Base-by-base conservation (phyloP, 1,140 invertebrate genomes). In the Cydia amplana region DNA sequence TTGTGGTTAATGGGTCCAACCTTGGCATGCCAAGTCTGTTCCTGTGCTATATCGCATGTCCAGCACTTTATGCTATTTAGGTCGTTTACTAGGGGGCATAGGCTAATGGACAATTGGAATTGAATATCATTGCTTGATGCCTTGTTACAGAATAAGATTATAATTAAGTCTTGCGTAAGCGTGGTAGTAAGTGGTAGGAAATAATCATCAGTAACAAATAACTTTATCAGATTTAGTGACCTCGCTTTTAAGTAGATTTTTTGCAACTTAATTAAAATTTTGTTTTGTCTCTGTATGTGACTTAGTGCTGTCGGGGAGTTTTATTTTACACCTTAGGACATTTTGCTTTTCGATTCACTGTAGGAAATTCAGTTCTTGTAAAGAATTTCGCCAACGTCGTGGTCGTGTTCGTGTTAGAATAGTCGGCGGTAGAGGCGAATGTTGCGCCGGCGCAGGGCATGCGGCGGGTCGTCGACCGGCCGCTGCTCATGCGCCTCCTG, bases 1-100 rank as follows among this genome's bases (percentile, higher is more conserved):
- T 87, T 83, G 85, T 91, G 83, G 86, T 79, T 89, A 91, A 92
- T 92, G 84, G 88, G 89, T 92, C 85, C 82, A 89, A 83, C 91
- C 90, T 92, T 92, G 89, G 82, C 85, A 82, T 86, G 55, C 87
- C 87, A 86, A 87, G 90, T 84, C 83, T 84, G 87, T 88, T 90
- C 84, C 88, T 90, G 86, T 87, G 87, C 87, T 78, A 81, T 88
- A 85, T 89, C 82, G 81, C 83, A 77, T 87, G 84, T 87, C 80
- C 79, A 79, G 75, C 74, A 78, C 20, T 28, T 73, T 81, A 79
- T 82, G 82, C 76, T 86, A 90, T 90, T 87, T 85, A 84, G 87
- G 83, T 83, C 82, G 79, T 77, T 76, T 32, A 74, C 76, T 75
- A 77, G 79, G 81, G 78, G 78, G 74, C 70, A 75, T 63, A 72